These are phyloP conservation scores for Cnemophilus loriae DNA, from an alignment of 2,113 vertebrate genomes.

Conservation along the genomic window DNA sequence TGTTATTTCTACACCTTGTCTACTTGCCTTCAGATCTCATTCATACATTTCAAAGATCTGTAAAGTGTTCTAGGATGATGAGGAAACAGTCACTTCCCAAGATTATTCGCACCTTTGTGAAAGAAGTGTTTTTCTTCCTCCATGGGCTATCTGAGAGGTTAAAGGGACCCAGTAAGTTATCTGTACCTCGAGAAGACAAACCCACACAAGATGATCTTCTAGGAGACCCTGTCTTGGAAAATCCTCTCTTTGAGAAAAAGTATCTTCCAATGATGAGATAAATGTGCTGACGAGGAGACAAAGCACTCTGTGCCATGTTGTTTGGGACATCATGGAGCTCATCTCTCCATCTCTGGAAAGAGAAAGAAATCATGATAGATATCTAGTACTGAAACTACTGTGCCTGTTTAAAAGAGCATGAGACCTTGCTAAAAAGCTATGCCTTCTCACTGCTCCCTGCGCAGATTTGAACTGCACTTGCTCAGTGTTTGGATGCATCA, in stretches of 20 bases:
- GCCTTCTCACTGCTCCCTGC: neutral
- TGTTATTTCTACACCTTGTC: neutral
- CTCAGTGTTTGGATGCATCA: neutral
- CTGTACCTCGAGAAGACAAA: neutral
- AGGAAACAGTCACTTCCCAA: neutral
- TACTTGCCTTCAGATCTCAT: neutral
- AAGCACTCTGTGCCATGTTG: neutral
- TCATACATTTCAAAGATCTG: neutral
- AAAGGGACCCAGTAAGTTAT: neutral
- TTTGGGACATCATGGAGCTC: neutral
- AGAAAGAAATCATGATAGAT: neutral
- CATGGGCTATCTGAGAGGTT: rapidly evolving
- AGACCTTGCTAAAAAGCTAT: neutral
- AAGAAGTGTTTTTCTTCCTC: neutral
- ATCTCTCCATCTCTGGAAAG: neutral
- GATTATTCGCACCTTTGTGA: neutral
- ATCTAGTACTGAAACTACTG: neutral
- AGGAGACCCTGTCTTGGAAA: neutral
- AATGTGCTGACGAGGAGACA: neutral
- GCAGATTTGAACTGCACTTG: neutral
- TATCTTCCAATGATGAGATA: neutral
- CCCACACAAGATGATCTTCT: neutral
- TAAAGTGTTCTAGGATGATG: neutral
- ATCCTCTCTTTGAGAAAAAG: neutral
- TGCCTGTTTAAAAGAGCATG: neutral